Percentiles rank a stretch among this genome's conserved stretches.
phyloP scores from a whole-genome alignment of 2,888 invertebrate genomes.

The Cyrtodaria siliqua region DNA sequence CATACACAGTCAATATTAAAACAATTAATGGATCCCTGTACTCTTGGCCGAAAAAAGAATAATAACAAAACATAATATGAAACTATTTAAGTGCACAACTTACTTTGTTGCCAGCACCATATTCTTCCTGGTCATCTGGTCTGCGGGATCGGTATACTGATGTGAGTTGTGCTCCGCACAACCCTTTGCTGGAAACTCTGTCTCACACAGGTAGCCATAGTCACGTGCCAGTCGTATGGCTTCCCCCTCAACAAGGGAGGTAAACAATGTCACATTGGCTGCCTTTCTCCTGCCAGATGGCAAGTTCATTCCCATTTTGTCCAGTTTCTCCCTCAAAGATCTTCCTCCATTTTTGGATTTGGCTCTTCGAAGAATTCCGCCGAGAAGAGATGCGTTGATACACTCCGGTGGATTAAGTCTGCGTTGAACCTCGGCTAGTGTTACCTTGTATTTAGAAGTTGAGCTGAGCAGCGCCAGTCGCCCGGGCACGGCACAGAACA shows the following conservation, averaged over 20 bases:
- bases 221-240: constrained; percentile 99
- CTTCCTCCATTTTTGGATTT: constrained; percentile 99
- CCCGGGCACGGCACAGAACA: constrained; percentile 98
- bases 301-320: constrained; percentile 98
- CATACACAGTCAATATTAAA: too few species aligned
- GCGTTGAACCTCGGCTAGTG: constrained; percentile 98
- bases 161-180: constrained; percentile 97
- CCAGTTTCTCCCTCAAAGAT: constrained; percentile 96
- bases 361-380: constrained; percentile 98
- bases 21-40: too few species aligned
- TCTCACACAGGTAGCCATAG: constrained; percentile 99
- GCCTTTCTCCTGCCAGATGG: constrained; percentile 99
- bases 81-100: constrained; percentile 31
- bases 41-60: too few species aligned
- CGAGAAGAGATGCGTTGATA: constrained; percentile 98
- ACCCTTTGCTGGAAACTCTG: constrained; percentile 98
- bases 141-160: constrained; percentile 87
- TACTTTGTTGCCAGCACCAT: constrained; percentile 93
- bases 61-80: too few species aligned
- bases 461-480: constrained; percentile 97
- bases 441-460: constrained; percentile 99
- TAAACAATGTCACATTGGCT: constrained; percentile 97
- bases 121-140: constrained; percentile 79
- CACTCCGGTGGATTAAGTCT: constrained; percentile 99
- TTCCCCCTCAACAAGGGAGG: constrained; percentile 99